Evolutionary conservation across 2,113 vertebrate species (phyloP).

Genomic region (Gambusia affinis): DNA sequence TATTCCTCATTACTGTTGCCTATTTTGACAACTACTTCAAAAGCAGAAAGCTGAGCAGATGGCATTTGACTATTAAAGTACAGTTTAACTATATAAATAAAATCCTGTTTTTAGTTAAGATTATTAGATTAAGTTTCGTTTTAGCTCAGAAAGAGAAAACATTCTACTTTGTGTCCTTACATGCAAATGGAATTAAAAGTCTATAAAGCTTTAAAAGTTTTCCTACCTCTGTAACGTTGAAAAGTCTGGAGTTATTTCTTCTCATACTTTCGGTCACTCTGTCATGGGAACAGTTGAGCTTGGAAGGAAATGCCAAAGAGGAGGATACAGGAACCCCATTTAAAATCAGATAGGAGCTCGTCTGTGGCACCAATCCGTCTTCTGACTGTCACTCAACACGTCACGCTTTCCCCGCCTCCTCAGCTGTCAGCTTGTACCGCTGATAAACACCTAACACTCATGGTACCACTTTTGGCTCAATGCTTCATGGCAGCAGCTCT

Average conservation of each 20-base stretch:
- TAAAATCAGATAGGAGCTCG: slow-evolving; percentile 54
- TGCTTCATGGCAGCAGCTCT: background rate
- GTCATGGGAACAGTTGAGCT: slow-evolving; percentile 33
- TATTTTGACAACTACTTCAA: background rate
- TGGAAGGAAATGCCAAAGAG: slow-evolving; percentile 51
- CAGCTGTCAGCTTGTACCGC: slow-evolving; percentile 1
- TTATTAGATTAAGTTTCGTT: background rate
- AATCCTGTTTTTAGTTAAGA: background rate
- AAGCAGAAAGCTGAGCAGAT: background rate
- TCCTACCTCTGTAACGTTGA: slow-evolving; percentile 66
- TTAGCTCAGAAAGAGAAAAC: background rate
- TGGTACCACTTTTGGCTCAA: background rate
- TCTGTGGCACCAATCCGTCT: slow-evolving; percentile 25
- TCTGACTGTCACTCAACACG: slow-evolving; percentile 18
- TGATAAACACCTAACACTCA: background rate
- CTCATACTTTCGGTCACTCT: slow-evolving; percentile 50
- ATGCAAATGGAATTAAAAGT: too few species aligned
- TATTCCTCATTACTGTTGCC: background rate
- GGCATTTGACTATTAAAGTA: too few species aligned
- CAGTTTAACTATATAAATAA: background rate
- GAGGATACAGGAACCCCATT: slow-evolving; percentile 53
- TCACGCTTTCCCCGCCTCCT: slow-evolving; percentile 33
- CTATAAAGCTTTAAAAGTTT: background rate
- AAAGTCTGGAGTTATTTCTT: slow-evolving; percentile 64
- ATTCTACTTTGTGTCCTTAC: too few species aligned